phyloP scores from a whole-genome alignment of 2,113 vertebrate species.

The Microcebus griseorufus region DNA sequence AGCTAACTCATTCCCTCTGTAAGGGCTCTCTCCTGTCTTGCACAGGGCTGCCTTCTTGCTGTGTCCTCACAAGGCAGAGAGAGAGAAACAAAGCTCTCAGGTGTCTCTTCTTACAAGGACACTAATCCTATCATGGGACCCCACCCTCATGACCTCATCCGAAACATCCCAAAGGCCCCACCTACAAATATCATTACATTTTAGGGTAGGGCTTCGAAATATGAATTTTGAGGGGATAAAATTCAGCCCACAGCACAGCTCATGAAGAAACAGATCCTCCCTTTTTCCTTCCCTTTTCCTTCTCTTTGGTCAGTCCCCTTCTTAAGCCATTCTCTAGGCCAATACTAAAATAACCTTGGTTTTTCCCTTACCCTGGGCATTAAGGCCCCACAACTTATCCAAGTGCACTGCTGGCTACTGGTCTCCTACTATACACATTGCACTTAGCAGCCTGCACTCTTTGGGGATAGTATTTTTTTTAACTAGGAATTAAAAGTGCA shows the following conservation, averaged over 20 bases:
- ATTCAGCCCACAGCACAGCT: not conserved
- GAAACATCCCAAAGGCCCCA: not conserved
- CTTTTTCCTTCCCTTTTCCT: not conserved
- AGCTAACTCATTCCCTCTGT: not conserved
- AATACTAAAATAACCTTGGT: too few relatives aligned
- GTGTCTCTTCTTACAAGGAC: not conserved
- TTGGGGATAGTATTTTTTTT: not conserved
- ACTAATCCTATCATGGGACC: not conserved
- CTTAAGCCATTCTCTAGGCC: not conserved
- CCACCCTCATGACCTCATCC: not conserved
- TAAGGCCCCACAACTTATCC: not conserved
- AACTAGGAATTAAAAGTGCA: not conserved
- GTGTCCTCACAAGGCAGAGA: not conserved
- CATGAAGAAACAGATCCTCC: not conserved
- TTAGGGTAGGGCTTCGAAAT: not conserved
- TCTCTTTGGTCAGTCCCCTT: not conserved
- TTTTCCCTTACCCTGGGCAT: not conserved
- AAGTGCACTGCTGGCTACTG: accelerated
- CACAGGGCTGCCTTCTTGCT: not conserved
- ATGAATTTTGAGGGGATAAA: not conserved
- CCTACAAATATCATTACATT: not conserved
- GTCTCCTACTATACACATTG: not conserved
- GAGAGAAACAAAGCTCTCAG: not conserved
- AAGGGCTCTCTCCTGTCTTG: not conserved
- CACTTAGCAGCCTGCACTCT: not conserved